phyloP scores from a whole-genome alignment of 2,888 invertebrate genomes.

The Scaptomyza polygonia region DNA sequence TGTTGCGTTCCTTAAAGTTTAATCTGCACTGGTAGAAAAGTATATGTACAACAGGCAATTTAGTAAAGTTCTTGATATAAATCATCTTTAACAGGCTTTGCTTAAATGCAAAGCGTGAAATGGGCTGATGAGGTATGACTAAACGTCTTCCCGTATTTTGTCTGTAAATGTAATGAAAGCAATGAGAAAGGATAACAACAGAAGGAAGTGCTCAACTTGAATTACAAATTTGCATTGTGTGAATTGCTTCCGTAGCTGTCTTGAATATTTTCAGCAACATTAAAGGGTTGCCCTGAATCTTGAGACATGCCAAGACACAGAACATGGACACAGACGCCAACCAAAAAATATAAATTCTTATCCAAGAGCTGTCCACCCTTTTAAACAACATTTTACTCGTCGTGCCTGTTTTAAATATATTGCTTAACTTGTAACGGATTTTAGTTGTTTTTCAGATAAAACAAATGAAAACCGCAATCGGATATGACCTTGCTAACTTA shows the following conservation, averaged over 20 bases:
- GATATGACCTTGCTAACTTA: slow-evolving; percentile 18
- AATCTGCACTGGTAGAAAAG: slow-evolving; percentile 8
- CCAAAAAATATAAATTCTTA: slow-evolving; percentile 8
- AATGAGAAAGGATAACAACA: slow-evolving; percentile 9
- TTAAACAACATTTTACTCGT: slow-evolving; percentile 12
- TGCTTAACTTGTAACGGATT: not conserved
- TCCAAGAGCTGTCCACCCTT: not conserved
- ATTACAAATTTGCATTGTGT: slow-evolving; percentile 65
- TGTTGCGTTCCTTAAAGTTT: too few species aligned
- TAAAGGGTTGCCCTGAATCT: slow-evolving; percentile 27
- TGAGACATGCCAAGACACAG: slow-evolving; percentile 26
- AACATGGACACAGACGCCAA: not conserved
- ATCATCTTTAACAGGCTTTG: slow-evolving; percentile 47
- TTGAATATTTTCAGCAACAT: slow-evolving; percentile 19
- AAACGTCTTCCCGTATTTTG: not conserved
- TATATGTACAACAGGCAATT: slow-evolving; percentile 5
- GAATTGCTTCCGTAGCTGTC: slow-evolving; percentile 59
- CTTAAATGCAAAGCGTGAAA: slow-evolving; percentile 15
- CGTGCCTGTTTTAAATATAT: slow-evolving; percentile 9
- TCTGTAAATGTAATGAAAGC: too few species aligned
- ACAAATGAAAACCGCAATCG: slow-evolving; percentile 21
- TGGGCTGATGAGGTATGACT: slow-evolving; percentile 25
- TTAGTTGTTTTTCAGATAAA: not conserved
- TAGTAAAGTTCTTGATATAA: slow-evolving; percentile 25
- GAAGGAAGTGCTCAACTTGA: slow-evolving; percentile 50